Evolutionary conservation across 2,797 vertebrate genomes (phyloP).

Genomic region (Monodelphis domestica): DNA sequence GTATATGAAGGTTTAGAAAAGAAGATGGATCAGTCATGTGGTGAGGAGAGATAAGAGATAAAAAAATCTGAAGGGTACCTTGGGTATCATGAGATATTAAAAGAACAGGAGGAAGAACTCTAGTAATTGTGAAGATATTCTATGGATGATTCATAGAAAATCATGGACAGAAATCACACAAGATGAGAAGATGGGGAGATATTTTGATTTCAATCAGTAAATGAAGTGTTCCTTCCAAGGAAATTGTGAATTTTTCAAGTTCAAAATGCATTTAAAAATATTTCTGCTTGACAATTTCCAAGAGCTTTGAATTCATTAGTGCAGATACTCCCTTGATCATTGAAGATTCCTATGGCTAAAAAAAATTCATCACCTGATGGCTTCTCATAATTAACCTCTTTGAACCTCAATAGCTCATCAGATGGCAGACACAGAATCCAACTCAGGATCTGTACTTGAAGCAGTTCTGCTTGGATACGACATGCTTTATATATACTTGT

Average conservation of each 20-base stretch:
- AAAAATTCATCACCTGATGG: neutral
- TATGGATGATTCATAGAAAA: neutral
- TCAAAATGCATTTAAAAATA: neutral
- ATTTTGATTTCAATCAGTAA: neutral
- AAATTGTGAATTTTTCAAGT: neutral
- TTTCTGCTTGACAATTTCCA: constrained; percentile 1
- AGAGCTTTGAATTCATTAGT: neutral
- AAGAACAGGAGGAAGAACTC: neutral
- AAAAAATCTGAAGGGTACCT: neutral
- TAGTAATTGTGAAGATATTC: neutral
- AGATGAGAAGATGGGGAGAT: neutral
- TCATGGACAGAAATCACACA: neutral
- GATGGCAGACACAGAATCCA: neutral
- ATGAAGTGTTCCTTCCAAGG: neutral
- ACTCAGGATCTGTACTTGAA: neutral
- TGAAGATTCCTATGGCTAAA: neutral
- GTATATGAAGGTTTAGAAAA: neutral
- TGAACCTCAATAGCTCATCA: neutral
- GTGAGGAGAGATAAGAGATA: neutral
- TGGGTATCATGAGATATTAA: neutral
- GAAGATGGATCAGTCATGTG: neutral
- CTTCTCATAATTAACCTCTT: neutral
- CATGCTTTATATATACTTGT: neutral
- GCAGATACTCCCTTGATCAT: neutral
- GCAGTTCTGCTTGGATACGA: neutral